Evolutionary conservation across 2,797 vertebrate genomes (phyloP).

Genomic region (Scolopax bukidnonensis): DNA sequence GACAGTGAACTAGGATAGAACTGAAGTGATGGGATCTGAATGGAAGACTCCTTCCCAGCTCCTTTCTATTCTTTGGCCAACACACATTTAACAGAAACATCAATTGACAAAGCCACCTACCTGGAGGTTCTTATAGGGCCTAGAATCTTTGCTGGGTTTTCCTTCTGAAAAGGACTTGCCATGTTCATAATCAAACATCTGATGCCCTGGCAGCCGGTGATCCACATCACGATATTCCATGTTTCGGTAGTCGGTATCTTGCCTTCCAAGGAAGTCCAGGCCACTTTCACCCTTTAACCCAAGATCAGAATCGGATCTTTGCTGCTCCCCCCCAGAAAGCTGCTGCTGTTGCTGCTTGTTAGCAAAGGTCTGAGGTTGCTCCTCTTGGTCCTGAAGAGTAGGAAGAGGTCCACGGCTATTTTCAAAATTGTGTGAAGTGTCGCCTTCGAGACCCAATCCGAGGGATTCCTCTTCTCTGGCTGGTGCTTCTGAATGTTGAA

Average conservation of each 20-base stretch:
- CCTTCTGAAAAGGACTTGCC: slow-evolving; percentile 83
- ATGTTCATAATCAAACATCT: slow-evolving; percentile 87
- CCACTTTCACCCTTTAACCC: slow-evolving; percentile 76
- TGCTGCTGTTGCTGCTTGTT: slow-evolving; percentile 71
- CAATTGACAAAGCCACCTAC: slow-evolving; percentile 52
- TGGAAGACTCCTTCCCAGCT: neutral
- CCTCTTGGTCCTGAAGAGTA: slow-evolving; percentile 75
- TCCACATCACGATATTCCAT: slow-evolving; percentile 97
- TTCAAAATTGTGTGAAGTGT: slow-evolving; percentile 73
- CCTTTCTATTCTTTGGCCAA: neutral
- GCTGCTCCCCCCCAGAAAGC: slow-evolving; percentile 74
- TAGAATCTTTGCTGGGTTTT: slow-evolving; percentile 83
- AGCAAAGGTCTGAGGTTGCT: slow-evolving; percentile 67
- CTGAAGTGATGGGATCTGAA: neutral
- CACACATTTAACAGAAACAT: neutral
- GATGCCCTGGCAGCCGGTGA: slow-evolving; percentile 87
- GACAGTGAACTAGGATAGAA: neutral
- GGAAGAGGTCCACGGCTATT: slow-evolving; percentile 71
- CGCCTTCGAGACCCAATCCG: slow-evolving; percentile 67
- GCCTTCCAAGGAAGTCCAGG: slow-evolving; percentile 84
- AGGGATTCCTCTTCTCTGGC: slow-evolving; percentile 74
- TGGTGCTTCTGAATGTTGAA: slow-evolving; percentile 74
- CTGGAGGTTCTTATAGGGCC: slow-evolving; percentile 78
- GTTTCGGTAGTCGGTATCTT: slow-evolving; percentile 85
- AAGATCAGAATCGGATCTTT: slow-evolving; percentile 71